Conservation (phyloP, 2,113 vertebrate genomes). For the Fregetta grallaria region DNA sequence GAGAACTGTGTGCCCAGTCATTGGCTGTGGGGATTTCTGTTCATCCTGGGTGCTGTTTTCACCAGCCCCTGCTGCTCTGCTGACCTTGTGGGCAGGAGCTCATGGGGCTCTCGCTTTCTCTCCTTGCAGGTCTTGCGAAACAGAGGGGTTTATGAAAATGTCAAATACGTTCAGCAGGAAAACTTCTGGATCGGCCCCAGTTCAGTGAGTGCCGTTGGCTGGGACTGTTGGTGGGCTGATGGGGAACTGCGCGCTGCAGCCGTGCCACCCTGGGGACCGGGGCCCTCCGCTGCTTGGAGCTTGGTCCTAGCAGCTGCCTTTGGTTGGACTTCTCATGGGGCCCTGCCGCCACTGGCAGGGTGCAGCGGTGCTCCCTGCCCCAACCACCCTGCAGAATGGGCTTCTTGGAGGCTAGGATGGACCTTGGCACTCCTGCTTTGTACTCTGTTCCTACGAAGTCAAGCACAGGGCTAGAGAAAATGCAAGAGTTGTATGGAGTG, state of each 20-base stretch:
- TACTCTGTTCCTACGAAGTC: neutral
- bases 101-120: neutral
- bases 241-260: neutral
- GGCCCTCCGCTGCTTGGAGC: neutral
- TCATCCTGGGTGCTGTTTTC: neutral
- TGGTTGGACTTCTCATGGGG: neutral
- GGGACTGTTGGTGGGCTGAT: neutral
- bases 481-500: neutral
- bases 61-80: neutral
- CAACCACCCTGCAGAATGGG: neutral
- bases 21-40: neutral
- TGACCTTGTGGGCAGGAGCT: neutral
- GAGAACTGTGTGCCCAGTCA: neutral
- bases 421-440: neutral
- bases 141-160: slow-evolving; percentile 97
- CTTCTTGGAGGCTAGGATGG: neutral
- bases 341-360: neutral
- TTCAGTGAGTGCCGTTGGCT: slow-evolving; percentile 79
- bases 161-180: slow-evolving; percentile 97
- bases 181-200: slow-evolving; percentile 99
- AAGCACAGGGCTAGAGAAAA: neutral
- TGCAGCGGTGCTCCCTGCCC: neutral
- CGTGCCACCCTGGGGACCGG: neutral
- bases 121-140: slow-evolving; percentile 92
- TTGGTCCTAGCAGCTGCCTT: neutral